Evolutionary conservation across 2,113 vertebrate species (phyloP), one percentile per base, ranked within the genome.

Genomic region (Corydoras maculifer): DNA sequence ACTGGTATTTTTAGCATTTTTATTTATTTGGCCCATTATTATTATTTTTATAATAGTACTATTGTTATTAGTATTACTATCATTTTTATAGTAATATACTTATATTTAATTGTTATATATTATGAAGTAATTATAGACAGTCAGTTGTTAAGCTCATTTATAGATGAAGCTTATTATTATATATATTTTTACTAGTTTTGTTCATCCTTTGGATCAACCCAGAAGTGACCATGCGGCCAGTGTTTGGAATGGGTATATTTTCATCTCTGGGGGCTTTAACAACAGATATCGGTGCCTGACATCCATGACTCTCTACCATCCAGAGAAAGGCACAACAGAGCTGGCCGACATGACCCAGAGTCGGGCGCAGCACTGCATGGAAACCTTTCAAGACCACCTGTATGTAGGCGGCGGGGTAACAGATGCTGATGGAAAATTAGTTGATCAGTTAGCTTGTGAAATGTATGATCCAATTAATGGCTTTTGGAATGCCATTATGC

Each of bases 181-280:
- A 4, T 66, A 8, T 68, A 0, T 82, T 72, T 14, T 73, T 79
- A 68, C 67, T 57, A 90, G 88, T 25, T 85, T 82, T 64, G 78
- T 65, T 8, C 48, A 58, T 10, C 81, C 82, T 4, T 68, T 91
- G 80, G 81, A 88, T 64, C 62, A 80, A 5, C 69, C 85, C 50
- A 71, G 87, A 10, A 74, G 80, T 11, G 79, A 81, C 1, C 87
- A 89, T 7, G 82, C 79, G 2, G 86, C 87, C 8, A 83, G 74
- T 1, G 73, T 84, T 30, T 74, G 79, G n/a, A 70, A 80, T 6
- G 83, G 80, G 1, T 62, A 80, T 69, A 84, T 91, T 64, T 88
- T 84, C 60, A 67, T 89, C 58, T 89, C 88, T 2, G 89, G 89
- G 18, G 88, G 88, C 9, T 70, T 78, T 64, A 82, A 84, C 77